Conservation (phyloP, 2,888 invertebrate genomes). For the Caenorhabditis sp. region DNA sequence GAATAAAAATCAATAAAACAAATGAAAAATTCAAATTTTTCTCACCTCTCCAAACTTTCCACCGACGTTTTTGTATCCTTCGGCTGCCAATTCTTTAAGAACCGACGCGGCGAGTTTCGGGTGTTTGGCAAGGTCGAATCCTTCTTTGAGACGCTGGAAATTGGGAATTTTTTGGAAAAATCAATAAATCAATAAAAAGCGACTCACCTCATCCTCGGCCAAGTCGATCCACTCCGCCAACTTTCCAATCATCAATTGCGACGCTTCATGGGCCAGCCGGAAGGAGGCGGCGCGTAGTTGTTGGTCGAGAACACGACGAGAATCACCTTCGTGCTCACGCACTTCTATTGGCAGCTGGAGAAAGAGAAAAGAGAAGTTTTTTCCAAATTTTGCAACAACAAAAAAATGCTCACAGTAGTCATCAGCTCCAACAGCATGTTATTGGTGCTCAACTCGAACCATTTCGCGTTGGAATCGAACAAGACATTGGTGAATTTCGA, state of each 20-base stretch:
- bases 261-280: slow-evolving; percentile 74
- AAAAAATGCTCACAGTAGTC: slow-evolving; percentile 83
- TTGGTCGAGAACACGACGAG: slow-evolving; percentile 95
- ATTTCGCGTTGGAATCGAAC: slow-evolving; percentile 84
- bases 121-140: slow-evolving; percentile 66
- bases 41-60: slow-evolving; percentile 57
- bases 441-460: slow-evolving; percentile 92
- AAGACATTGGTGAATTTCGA: slow-evolving; percentile 89
- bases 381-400: too few species aligned
- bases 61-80: slow-evolving; percentile 59
- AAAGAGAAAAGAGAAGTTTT: slow-evolving; percentile 2
- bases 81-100: slow-evolving; percentile 59
- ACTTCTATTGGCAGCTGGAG: slow-evolving; percentile 94
- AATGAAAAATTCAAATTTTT: not conserved
- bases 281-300: slow-evolving; percentile 88
- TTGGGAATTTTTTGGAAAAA: not conserved
- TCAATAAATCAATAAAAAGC: too few species aligned
- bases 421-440: slow-evolving; percentile 94
- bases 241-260: slow-evolving; percentile 72
- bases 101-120: slow-evolving; percentile 52
- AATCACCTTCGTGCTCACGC: slow-evolving; percentile 93
- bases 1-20: not conserved
- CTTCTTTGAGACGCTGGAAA: slow-evolving; percentile 59
- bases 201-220: slow-evolving; percentile 70
- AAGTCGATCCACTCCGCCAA: slow-evolving; percentile 69